Conservation (phyloP, 2,888 invertebrate genomes). For the Parapristionchus giblindavisi region DNA sequence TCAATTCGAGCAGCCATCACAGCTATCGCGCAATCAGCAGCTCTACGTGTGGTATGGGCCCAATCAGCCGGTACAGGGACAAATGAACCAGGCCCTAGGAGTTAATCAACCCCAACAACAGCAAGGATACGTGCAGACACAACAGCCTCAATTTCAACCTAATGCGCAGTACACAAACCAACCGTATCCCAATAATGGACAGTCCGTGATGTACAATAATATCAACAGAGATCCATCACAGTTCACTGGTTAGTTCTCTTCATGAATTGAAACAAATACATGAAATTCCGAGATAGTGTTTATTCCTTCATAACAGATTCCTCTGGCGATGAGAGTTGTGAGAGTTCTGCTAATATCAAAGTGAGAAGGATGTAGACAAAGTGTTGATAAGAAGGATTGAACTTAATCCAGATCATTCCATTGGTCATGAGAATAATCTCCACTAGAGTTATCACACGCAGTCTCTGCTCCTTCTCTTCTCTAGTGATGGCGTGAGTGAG, state of each 20-base stretch:
- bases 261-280: neutral
- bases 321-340: no score
- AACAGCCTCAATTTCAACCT: constrained; percentile 1
- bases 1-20: constrained; percentile 29
- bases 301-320: no score
- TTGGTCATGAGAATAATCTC: no score
- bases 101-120: constrained; percentile 11
- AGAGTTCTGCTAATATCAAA: neutral
- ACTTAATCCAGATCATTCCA: no score
- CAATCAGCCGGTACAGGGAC: constrained; percentile 4
- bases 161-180: neutral
- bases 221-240: constrained; percentile 27
- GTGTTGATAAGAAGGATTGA: no score
- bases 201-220: constrained; percentile 29
- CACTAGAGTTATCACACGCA: no score
- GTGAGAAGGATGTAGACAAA: no score
- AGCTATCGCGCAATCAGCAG: constrained; percentile 22
- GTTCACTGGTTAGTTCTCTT: neutral
- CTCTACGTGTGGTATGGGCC: constrained; percentile 33
- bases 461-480: no score
- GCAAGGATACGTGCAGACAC: no score
- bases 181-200: constrained; percentile 2
- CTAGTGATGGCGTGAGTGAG: no score
- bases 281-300: neutral
- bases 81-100: constrained; percentile 23